Evolutionary conservation across 1,140 invertebrate species (phyloP).

Genomic region (Drosophila eugracilis): DNA sequence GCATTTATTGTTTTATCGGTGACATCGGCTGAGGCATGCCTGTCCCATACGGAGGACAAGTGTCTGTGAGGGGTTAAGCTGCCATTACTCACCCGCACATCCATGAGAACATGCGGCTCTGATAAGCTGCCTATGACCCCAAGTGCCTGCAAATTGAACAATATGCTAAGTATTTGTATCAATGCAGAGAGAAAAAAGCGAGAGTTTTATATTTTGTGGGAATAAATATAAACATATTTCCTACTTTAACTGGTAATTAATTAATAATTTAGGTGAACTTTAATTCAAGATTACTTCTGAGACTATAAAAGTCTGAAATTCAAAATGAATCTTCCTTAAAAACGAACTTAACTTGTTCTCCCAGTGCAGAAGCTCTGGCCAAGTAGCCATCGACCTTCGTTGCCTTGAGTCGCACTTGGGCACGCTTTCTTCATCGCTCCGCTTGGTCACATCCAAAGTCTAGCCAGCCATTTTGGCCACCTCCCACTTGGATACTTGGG

Average conservation of each 20-base stretch:
- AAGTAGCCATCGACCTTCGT: constrained; percentile 60
- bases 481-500: constrained; percentile 21
- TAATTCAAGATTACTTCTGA: no score
- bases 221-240: no score
- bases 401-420: constrained; percentile 51
- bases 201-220: no score
- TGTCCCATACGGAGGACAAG: constrained; percentile 16
- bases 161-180: constrained; percentile 75
- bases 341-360: no score
- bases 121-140: constrained; percentile 43
- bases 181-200: not conserved
- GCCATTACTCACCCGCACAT: constrained; percentile 14
- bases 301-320: no score
- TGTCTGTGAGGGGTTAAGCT: constrained; percentile 3
- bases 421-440: constrained; percentile 78
- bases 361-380: constrained; percentile 9
- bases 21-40: not conserved
- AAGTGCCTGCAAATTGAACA: constrained; percentile 56
- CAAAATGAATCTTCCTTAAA: no score
- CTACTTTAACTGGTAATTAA: no score
- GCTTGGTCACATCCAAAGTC: constrained; percentile 66
- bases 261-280: no score
- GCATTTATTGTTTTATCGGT: not conserved
- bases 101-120: constrained; percentile 25
- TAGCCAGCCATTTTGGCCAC: constrained; percentile 18